These are phyloP conservation scores for Aphis gossypii DNA, from an alignment of 1,140 invertebrate species.

Conservation along the genomic window DNA sequence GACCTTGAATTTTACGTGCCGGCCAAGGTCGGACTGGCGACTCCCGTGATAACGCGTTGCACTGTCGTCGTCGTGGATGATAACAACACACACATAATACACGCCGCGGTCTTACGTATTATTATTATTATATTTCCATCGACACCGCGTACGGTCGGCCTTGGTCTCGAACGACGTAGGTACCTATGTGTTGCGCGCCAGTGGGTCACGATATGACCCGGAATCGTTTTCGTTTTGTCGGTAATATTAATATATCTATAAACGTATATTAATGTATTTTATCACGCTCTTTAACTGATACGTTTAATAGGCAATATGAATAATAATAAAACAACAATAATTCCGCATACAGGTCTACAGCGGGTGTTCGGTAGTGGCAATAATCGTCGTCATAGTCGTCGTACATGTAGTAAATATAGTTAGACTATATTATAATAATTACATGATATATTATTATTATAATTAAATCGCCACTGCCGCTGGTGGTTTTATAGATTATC, in stretches of 20 bases:
- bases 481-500: not conserved
- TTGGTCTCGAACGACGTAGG: not conserved
- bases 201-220: slow-evolving; percentile 28
- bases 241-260: not conserved
- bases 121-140: not conserved
- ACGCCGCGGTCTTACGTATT: not conserved
- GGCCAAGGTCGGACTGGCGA: not conserved
- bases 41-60: not conserved
- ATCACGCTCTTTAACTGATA: not conserved
- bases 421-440: not conserved
- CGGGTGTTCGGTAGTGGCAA: not conserved
- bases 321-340: not conserved
- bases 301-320: not conserved
- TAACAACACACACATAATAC: not conserved
- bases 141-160: not conserved
- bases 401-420: not conserved
- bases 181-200: not conserved
- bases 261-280: not conserved
- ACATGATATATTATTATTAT: not conserved
- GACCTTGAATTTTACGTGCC: slow-evolving; percentile 18
- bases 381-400: not conserved
- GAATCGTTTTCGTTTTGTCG: not conserved
- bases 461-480: not conserved
- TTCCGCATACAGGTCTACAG: not conserved
- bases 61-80: not conserved